These are phyloP conservation scores for Hydractinia echinata DNA, from an alignment of 30 jellyfish, hydroid and myxozoan species.

Conservation along the genomic window DNA sequence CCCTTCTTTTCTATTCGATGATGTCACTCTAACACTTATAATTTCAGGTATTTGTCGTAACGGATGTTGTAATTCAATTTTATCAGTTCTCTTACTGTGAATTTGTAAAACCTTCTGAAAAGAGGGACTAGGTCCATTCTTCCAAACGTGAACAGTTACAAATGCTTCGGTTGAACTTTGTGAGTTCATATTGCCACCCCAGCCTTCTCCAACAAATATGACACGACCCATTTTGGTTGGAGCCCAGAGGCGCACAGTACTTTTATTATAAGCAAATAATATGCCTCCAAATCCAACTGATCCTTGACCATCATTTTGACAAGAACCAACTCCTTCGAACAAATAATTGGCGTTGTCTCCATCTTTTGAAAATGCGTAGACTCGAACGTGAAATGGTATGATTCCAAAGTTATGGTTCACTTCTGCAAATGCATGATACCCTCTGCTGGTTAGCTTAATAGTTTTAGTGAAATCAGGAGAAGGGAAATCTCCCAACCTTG, in stretches of 20 bases:
- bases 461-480: conserved; percentile 60
- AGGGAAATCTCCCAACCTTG: conserved; percentile 82
- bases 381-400: conserved; percentile 78
- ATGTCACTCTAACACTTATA: conserved; percentile 73
- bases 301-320: conserved; percentile 79
- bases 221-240: conserved; percentile 75
- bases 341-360: conserved; percentile 85
- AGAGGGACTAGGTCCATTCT: conserved; percentile 73
- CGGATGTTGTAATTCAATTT: conserved; percentile 42
- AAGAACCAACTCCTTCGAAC: conserved; percentile 92
- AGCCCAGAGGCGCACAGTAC: conserved; percentile 75
- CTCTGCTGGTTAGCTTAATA: conserved; percentile 44
- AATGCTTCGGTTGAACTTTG: conserved; percentile 79
- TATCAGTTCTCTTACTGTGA: conserved; percentile 31
- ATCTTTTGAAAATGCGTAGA: conserved; percentile 58
- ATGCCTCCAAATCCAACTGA: conserved; percentile 79
- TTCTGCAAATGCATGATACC: conserved; percentile 44
- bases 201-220: conserved; percentile 90
- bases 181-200: conserved; percentile 93
- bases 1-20: conserved; percentile 25
- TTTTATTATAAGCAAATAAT: conserved; percentile 69
- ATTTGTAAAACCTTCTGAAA: conserved; percentile 66
- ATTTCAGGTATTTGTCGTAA: conserved; percentile 78
- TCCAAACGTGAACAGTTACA: conserved; percentile 81
- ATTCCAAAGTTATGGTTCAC: conserved; percentile 44